Evolutionary conservation across 2,113 vertebrate genomes (phyloP), one percentile per base, ranked within the genome.

Genomic region (Scomber scombrus): DNA sequence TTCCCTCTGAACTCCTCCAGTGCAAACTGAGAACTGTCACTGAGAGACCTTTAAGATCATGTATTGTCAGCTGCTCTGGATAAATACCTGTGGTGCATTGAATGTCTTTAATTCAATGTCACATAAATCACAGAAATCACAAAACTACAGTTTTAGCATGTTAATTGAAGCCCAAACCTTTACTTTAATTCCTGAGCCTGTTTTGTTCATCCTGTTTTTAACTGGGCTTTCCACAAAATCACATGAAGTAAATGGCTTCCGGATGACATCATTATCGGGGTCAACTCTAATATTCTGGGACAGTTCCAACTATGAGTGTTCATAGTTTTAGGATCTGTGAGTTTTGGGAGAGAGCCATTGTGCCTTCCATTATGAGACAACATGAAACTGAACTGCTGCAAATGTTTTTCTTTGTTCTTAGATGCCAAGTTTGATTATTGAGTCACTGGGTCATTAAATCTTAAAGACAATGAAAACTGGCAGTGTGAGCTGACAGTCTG

Each of bases 331-430:
- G 16, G n/a, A 45, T 72, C 3, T 47, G 56, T 15, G 34, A 19
- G 29, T 12, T 26, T 29, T 10, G 45, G 50, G 49, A 50, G 8
- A 72, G 26, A 73, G 57, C 2, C 13, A 19, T 31, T 15, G 15
- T 43, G 31, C 5, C 19, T 55, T 49, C 0, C 0, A 23, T 2
- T 67, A 11, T 78, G 74, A 82, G 46, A 86, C 81, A 84, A 1
- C 15, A 12, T 68, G 78, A 84, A 77, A 80, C 1, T n/a, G 26
- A 64, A 67, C 61, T 70, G 69, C 60, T 56, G 29, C 11, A 14
- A 19, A 55, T 26, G 8, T 13, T 5, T 34, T 31, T 66, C 5
- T 58, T 73, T 52, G 3, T 23, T 16, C 69, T 45, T 16, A 11
- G 2, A 54, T 19, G 13, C 3, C 2, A 4, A 23, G 16, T 9